phyloP scores from a whole-genome alignment of 1,140 invertebrate genomes.

The Gonioctena quinquepunctata region DNA sequence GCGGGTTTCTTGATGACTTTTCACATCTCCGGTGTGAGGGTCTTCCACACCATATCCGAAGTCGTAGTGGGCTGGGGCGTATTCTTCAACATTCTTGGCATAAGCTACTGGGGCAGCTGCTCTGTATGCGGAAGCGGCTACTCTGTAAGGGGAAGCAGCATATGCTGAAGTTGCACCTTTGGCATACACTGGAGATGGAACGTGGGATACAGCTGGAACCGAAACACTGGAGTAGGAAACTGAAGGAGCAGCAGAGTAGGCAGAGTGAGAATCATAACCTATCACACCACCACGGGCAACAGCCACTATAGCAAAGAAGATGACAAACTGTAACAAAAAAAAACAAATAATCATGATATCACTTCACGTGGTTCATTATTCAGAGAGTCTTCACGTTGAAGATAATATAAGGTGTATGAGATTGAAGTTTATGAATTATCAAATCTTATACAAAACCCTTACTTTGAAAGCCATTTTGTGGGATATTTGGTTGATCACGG shows the following conservation, averaged over 20 bases:
- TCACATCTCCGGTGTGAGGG: constrained; percentile 56
- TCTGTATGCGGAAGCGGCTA: constrained; percentile 17
- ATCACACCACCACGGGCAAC: not conserved
- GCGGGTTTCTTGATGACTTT: constrained; percentile 27
- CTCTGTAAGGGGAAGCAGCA: constrained; percentile 9
- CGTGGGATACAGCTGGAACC: not conserved
- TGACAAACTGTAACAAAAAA: not conserved
- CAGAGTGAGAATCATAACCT: not conserved
- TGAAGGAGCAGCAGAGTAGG: constrained; percentile 1
- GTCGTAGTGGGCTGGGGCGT: constrained; percentile 34
- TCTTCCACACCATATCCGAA: constrained; percentile 47
- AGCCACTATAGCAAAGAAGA: not conserved
- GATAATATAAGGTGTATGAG: too few species aligned
- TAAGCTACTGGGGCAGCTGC: constrained; percentile 3
- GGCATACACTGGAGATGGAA: not conserved
- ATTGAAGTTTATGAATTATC: too few species aligned
- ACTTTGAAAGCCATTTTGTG: not conserved
- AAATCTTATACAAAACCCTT: not conserved
- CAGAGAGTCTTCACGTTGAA: too few species aligned
- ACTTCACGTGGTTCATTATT: too few species aligned
- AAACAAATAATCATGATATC: too few species aligned
- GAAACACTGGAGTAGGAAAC: constrained; percentile 3
- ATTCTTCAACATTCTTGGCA: not conserved
- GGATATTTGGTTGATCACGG: not conserved
- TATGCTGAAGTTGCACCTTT: not conserved